Conservation (phyloP, 2,113 vertebrate species). For the Megaptera novaeangliae region DNA sequence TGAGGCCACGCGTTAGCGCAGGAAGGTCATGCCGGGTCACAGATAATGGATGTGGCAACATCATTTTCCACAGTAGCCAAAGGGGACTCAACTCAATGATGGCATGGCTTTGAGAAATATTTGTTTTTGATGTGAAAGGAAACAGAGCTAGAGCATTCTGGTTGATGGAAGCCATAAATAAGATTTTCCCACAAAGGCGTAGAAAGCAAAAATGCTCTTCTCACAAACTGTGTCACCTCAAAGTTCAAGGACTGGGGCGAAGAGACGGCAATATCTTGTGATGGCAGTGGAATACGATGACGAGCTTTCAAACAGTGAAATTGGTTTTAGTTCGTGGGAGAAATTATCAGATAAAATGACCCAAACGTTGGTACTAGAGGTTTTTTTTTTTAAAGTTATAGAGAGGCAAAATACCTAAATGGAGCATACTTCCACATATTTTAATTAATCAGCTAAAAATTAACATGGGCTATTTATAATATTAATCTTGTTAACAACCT, state of each 20-base stretch:
- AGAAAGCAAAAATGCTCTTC: slow-evolving; percentile 17
- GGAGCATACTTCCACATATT: background rate
- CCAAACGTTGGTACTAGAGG: background rate
- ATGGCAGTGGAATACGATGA: background rate
- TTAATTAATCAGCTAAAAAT: slow-evolving; percentile 54
- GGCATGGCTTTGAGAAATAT: slow-evolving; percentile 16
- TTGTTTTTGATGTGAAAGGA: slow-evolving; percentile 52
- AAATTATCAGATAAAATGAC: slow-evolving; percentile 21
- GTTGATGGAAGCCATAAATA: slow-evolving; percentile 31
- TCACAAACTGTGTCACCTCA: background rate
- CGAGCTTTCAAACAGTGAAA: background rate
- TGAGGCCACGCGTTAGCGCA: slow-evolving; percentile 48
- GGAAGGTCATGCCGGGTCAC: slow-evolving; percentile 27
- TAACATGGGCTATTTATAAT: background rate
- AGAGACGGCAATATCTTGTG: background rate
- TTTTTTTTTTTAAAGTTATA: background rate
- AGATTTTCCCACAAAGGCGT: slow-evolving; percentile 24
- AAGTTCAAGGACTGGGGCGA: background rate
- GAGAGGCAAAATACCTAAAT: background rate
- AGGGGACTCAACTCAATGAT: slow-evolving; percentile 8
- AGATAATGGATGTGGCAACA: background rate
- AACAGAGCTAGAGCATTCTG: background rate
- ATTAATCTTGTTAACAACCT: background rate
- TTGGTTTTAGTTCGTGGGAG: background rate
- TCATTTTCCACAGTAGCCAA: slow-evolving; percentile 5